Conservation (phyloP, 2,113 vertebrate genomes). For the Scophthalmus maximus region DNA sequence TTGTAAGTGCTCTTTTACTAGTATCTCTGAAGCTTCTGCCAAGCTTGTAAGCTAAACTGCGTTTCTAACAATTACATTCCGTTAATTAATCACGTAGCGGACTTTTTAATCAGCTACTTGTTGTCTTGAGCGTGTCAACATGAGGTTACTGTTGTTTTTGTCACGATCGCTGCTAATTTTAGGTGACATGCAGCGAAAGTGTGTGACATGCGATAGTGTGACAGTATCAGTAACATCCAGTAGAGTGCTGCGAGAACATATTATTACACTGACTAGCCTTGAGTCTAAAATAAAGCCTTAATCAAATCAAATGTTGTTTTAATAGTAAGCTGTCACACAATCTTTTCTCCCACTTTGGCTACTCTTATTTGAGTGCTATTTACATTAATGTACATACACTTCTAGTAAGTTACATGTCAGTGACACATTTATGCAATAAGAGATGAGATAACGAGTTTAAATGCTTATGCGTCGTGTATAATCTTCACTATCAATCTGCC, state of each 20-base stretch:
- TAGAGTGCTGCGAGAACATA: background rate
- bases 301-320: background rate
- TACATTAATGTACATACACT: background rate
- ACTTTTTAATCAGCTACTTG: background rate
- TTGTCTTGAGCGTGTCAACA: background rate
- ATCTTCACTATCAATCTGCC: background rate
- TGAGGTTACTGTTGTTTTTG: slow-evolving; percentile 2
- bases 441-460: background rate
- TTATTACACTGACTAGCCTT: background rate
- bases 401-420: background rate
- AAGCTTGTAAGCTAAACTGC: slow-evolving; percentile 41
- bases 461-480: background rate
- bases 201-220: background rate
- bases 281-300: slow-evolving; percentile 1
- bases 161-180: background rate
- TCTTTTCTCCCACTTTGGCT: background rate
- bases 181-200: background rate
- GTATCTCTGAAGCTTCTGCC: slow-evolving; percentile 30
- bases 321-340: background rate
- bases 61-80: slow-evolving; percentile 34
- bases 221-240: background rate
- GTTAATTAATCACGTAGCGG: slow-evolving; percentile 21
- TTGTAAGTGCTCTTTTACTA: slow-evolving; percentile 55
- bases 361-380: background rate
- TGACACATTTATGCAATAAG: background rate